These are phyloP conservation scores for Synergus umbraculus DNA, from an alignment of 2,888 invertebrate genomes.

Conservation along the genomic window DNA sequence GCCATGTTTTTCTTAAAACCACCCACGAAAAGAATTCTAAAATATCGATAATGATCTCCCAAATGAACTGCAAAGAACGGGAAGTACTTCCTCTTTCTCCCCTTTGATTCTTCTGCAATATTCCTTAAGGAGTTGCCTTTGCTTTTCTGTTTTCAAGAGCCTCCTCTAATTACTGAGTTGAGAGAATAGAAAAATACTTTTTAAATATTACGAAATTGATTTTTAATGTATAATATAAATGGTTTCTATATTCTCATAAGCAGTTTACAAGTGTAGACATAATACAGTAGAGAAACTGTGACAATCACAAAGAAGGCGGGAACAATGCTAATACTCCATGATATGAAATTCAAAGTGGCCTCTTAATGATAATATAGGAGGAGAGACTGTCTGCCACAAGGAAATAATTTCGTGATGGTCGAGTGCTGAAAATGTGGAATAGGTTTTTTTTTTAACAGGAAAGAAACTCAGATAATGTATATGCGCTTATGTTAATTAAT, in stretches of 20 bases:
- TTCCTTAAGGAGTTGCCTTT: neutral
- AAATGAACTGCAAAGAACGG: neutral
- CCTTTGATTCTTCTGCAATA: neutral
- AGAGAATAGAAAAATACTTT: too few relatives aligned
- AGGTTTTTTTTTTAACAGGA: neutral
- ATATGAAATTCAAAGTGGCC: neutral
- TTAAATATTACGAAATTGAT: too few relatives aligned
- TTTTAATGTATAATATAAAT: too few relatives aligned
- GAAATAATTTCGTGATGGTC: neutral
- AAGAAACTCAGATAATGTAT: neutral
- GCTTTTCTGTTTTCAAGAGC: neutral
- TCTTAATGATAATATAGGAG: slow-evolving; percentile 6
- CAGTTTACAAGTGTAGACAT: neutral
- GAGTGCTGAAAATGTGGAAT: neutral
- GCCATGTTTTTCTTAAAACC: slow-evolving; percentile 33
- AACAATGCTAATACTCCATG: neutral
- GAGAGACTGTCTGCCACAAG: neutral
- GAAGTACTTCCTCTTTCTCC: neutral
- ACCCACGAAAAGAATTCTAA: slow-evolving; percentile 20
- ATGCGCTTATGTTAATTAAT: neutral
- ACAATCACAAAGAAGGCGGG: neutral
- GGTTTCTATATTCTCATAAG: too few relatives aligned
- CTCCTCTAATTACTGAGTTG: too few relatives aligned
- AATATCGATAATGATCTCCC: neutral
- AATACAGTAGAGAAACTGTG: neutral